Evolutionary conservation across 2,113 vertebrate species (phyloP).

Genomic region (Mobula hypostoma): DNA sequence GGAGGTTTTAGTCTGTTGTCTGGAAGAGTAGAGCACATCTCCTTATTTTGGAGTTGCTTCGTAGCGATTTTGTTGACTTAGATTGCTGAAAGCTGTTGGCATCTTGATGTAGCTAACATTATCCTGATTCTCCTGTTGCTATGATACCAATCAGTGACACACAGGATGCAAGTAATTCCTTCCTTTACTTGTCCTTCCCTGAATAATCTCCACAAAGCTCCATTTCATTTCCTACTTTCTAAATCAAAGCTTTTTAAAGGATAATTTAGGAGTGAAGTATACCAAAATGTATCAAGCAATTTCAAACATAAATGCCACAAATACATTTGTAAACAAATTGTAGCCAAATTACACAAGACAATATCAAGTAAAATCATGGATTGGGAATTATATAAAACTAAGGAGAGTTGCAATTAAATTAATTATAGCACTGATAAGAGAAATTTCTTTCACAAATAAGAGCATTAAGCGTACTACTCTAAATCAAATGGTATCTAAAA

Average conservation of each 20-base stretch:
- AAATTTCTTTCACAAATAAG: neutral
- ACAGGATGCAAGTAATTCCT: constrained; percentile 9
- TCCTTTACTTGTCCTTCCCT: neutral
- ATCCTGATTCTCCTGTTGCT: constrained; percentile 29
- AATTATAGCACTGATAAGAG: neutral
- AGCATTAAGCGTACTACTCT: neutral
- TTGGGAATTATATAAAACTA: neutral
- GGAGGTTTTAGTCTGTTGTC: neutral
- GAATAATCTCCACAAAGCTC: neutral
- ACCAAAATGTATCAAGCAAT: neutral
- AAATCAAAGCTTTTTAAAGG: neutral
- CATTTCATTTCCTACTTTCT: neutral
- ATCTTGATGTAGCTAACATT: constrained; percentile 16
- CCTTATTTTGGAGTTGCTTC: neutral
- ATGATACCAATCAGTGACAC: constrained; percentile 23
- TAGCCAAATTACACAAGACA: neutral
- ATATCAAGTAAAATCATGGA: neutral
- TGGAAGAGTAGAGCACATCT: neutral
- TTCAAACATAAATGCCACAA: neutral
- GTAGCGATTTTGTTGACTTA: constrained; percentile 8
- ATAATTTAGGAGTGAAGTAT: neutral
- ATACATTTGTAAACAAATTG: neutral
- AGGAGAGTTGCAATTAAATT: neutral
- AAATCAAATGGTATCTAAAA: neutral
- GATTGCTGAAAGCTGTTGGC: neutral